Base-by-base conservation (phyloP, 2,888 invertebrate species). In the Latrodectus elegans region DNA sequence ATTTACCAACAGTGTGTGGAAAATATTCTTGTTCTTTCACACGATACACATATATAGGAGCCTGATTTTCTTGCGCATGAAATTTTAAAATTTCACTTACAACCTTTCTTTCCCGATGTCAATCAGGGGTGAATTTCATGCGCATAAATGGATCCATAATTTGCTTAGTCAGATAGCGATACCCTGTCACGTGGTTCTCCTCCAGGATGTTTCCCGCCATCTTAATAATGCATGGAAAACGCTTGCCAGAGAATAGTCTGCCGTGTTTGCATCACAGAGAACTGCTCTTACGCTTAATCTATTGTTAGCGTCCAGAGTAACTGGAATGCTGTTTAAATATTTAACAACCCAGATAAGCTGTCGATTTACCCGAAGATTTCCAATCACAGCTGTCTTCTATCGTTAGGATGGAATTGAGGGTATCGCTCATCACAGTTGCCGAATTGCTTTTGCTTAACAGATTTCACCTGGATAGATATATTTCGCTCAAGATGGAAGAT, bases 321-420 rank as follows among this genome's bases (percentile, higher is more conserved):
- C 80, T 64, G 38, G 80, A 80, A 71, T 51, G 64, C 55, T 81
- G 67, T 67, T 81, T 81, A 81, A 81, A 81, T 81, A 81, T 81
- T 60, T 64, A 72, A 74, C 52, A 67, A 0, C 15, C 51, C 14
- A 49, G 22, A 75, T 17, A 55, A 12, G 38, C 14, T 17, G 67
- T 64, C 65, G 65, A 73, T 72, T 80, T 73, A 71, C 10, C 26
- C 10, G 17, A 22, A 71, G 81, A 73, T 81, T 73, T 74, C 73
- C 81, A 74, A 74, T 81, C 81, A 81, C 53, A 38, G 71, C 71
- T 80, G 80, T 65, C 80, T 80, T 11, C 11, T 26, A 49, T 49
- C 22, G 55, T 26, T 55, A 22, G 71, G 51, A 60, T 26, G 60
- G 53, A 49, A 49, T 78, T 53, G 38, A 60, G 60, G n/a, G 12